Base-by-base conservation (phyloP, 2,113 vertebrate species). In the Platycercus adscitus region DNA sequence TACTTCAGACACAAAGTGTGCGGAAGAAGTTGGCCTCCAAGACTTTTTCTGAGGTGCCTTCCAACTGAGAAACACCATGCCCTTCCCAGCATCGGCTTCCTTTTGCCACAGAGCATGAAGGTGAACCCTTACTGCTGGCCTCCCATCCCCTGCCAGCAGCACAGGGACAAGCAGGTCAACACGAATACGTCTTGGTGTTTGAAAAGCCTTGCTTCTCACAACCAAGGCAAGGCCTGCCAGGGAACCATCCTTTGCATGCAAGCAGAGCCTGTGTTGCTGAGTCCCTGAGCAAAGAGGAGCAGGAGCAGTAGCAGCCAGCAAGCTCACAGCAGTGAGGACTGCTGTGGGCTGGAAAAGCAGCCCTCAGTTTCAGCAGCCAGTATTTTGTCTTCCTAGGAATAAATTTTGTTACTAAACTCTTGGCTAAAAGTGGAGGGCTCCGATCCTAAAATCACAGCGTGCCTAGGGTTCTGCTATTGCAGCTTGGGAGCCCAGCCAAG, bases 171-270 rank as follows among this genome's bases (percentile, higher is more conserved):
- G 86, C 39, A n/a, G 46, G 47, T 72, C 47, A 44, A 7, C 47
- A 53, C 0, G 0, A 53, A 41, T 4, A 5, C 0, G 23, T n/a
- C 41, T 31, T n/a, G 39, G 39, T 1, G 0, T 25, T 53, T 31
- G 25, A 20, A 43, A 49, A 84, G 58, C 39, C 72, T 79, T 43
- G 14, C n/a, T 61, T 52, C 70, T 52, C 1, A 0, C 35, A 11
- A 4, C 23, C 33, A 7, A 35, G 47, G 16, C 17, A 37, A 11
- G 3, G 29, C 0, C 0, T 66, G 35, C 35, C 0, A 0, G 52
- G 35, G 46, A 31, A 10, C 11, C 3, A 1, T 7, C 44, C 26
- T 1, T 0, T 9, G 26, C 17, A 70, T 4, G 17, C 7, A 26
- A 53, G 47, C 53, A 58, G 24, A 64, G 39, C 25, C 25, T 0